Evolutionary conservation across 2,888 invertebrate species (phyloP), one percentile per base, ranked within the genome.

Genomic region (Cerastis leucographa): DNA sequence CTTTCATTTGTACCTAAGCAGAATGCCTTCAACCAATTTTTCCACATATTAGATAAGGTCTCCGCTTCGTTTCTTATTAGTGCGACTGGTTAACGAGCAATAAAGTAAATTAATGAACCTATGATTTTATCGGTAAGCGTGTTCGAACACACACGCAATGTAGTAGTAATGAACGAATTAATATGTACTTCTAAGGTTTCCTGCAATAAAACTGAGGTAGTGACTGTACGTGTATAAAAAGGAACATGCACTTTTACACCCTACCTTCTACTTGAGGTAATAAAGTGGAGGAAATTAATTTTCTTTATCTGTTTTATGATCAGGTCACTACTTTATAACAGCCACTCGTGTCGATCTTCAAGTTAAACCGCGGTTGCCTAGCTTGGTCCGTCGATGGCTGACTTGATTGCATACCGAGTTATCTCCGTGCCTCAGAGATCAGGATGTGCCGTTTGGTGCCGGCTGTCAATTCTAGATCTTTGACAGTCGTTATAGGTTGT

Each of bases 151-250:
- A 83, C 85, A 87, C 86, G 86, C 87, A 78, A 87, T 62, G 6
- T 71, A 68, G 49, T 81, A 85, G 54, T 85, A 85, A 83, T 73
- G 76, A 66, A 78, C 81, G 81, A 85, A 84, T 87, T 87, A 87
- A 84, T 80, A 81, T 74, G 83, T 82, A 82, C 71, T 65, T 64
- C 62, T 80, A 68, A 79, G 75, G 73, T 79, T 73, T 76, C 65
- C 69, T 77, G 83, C 78, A 80, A 85, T 84, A 78, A 75, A 85
- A 71, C 66, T 69, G 77, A 78, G 29, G 64, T 62, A 25, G 49
- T 56, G 40, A 44, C n/a, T 75, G 70, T 54, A 29, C 40, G 56
- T 12, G 44, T 67, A n/a, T 44, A 35, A 49, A 68, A 67, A 59
- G 7, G 8, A 73, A 71, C 67, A 70, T 80, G 76, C 68, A 66